Base-by-base conservation (phyloP, 2,113 vertebrate genomes). In the Xiphorhynchus elegans region DNA sequence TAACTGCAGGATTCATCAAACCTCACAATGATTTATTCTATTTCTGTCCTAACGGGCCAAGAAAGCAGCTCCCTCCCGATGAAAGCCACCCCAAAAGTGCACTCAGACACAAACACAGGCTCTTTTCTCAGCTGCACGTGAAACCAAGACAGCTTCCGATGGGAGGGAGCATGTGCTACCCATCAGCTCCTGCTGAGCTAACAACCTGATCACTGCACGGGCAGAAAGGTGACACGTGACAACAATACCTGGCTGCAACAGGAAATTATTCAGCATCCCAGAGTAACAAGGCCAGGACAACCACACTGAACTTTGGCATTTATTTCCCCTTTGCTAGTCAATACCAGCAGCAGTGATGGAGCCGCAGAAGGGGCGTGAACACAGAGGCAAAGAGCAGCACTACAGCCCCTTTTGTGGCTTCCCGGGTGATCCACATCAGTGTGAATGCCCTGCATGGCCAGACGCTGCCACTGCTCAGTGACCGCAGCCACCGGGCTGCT, bases 341-440 rank as follows among this genome's bases (percentile, higher is more conserved):
- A 80, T 13, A 33, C n/a, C 11, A 42, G 16, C 9, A 79, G 19
- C 4, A 24, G 50, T 1, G 17, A 29, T 8, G 9, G 3, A 81
- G 64, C 1, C 69, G 68, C 46, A 46, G 1, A 56, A 67, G 58
- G 44, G n/a, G 39, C 15, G n/a, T 29, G 39, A 33, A 40, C 15
- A 24, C 0, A 8, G 8, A 58, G 2, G 13, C 10, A 15, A 49
- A 37, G 0, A 4, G 39, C 72, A 88, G 47, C 14, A 25, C n/a
- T 33, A 49, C 44, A 77, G 68, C 40, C 40, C 40, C 40, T 40
- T 40, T 40, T 40, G 40, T 40, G 40, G 40, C 13, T 40, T 40
- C 40, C 40, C 13, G 40, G 40, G 40, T 40, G 40, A 13, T 40
- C 40, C 40, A 40, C 40, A 40, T 10, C 13, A 40, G 40, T 40